Conservation (phyloP, 2,113 vertebrate genomes). For the Nothocercus julius region DNA sequence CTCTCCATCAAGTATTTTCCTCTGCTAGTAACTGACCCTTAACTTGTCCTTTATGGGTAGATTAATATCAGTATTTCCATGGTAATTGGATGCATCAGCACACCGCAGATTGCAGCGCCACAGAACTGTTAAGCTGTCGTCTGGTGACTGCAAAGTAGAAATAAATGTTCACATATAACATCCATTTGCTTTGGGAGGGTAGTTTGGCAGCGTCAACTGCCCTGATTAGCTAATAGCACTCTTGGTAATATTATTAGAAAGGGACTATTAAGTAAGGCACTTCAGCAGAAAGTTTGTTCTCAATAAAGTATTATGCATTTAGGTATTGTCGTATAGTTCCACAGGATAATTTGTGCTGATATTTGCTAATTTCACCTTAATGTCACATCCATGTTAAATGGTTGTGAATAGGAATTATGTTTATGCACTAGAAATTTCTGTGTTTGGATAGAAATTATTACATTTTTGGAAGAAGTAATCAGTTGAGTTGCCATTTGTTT, state of each 20-base stretch:
- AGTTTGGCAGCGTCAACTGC: not conserved
- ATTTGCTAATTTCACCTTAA: not conserved
- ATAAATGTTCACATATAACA: not conserved
- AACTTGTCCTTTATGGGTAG: not conserved
- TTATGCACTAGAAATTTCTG: not conserved
- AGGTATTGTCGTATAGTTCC: not conserved
- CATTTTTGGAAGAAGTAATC: not conserved
- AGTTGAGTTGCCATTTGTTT: not conserved
- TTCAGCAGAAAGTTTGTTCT: not conserved
- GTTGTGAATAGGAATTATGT: not conserved
- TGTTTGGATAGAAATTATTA: not conserved
- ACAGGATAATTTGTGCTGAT: not conserved
- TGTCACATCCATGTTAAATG: not conserved
- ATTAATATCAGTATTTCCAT: not conserved
- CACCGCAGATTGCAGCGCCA: not conserved
- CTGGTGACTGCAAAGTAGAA: not conserved
- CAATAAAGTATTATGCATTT: not conserved
- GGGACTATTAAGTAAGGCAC: not conserved
- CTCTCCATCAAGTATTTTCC: not conserved
- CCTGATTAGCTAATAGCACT: not conserved
- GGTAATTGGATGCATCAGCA: slow-evolving; percentile 12
- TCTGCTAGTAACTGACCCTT: not conserved
- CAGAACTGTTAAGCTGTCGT: not conserved
- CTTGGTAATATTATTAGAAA: not conserved
- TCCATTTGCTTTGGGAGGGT: not conserved